Conservation (phyloP, 2,113 vertebrate genomes). For the Callithrix jacchus region DNA sequence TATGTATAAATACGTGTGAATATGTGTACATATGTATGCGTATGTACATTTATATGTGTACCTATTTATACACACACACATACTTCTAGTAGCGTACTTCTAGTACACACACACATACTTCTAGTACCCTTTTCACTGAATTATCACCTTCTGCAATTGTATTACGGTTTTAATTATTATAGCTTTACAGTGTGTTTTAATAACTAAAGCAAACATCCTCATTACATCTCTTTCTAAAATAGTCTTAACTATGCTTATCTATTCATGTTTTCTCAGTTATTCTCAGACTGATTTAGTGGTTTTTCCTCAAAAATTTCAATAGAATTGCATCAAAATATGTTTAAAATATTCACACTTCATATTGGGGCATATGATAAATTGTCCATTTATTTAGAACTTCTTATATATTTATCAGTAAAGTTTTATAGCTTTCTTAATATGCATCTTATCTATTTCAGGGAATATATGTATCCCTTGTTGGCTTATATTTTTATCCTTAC, state of each 20-base stretch:
- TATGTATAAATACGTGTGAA: not conserved
- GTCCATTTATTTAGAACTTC: not conserved
- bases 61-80: no score
- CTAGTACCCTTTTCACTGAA: not conserved
- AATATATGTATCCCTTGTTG: not conserved
- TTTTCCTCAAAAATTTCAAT: not conserved
- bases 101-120: not conserved
- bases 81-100: not conserved
- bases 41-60: no score
- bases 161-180: not conserved
- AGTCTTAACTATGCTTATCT: not conserved
- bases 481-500: not conserved
- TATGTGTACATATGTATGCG: not conserved
- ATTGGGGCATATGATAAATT: not conserved
- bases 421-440: not conserved
- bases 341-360: not conserved
- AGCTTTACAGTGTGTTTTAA: not conserved
- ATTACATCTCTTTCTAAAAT: not conserved
- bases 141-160: not conserved
- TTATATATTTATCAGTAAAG: not conserved
- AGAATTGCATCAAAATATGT: not conserved
- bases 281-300: not conserved
- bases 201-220: not conserved
- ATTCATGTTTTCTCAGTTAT: not conserved
- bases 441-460: not conserved